Evolutionary conservation across 23 tunicate genomes (phyloP).

Genomic region (Trididemnum nubilum): DNA sequence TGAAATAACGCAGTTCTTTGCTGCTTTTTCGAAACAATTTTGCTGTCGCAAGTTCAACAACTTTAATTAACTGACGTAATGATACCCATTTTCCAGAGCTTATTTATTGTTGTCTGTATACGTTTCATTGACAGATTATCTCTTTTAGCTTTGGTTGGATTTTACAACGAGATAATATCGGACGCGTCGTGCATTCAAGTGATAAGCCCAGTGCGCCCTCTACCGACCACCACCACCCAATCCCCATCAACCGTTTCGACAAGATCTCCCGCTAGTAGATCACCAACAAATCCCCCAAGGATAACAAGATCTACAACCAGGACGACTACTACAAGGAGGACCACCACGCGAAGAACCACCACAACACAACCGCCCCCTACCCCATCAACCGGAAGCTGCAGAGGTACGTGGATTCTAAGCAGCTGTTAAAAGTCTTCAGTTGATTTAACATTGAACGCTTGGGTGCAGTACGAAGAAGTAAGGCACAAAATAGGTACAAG

Average conservation of each 20-base stretch:
- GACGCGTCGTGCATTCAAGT: constrained; percentile 60
- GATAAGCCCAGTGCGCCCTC: constrained; percentile 45
- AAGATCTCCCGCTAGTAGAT: background rate
- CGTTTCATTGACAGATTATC: too few species aligned
- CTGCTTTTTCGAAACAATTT: too few species aligned
- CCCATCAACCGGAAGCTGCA: background rate
- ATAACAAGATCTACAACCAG: constrained; percentile 13
- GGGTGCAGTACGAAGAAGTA: too few species aligned
- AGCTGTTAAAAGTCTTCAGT: too few species aligned
- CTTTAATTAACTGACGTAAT: too few species aligned
- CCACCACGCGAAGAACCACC: constrained; percentile 10
- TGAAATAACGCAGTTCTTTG: too few species aligned
- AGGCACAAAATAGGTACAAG: too few species aligned
- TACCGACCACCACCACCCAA: constrained; percentile 39
- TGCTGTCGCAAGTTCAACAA: too few species aligned
- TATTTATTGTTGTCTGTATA: too few species aligned
- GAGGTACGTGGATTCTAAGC: too few species aligned
- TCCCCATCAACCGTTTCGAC: constrained; percentile 7
- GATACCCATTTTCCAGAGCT: too few species aligned
- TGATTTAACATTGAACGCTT: too few species aligned
- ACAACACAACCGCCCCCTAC: constrained; percentile 15
- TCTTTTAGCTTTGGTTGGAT: constrained; percentile 55
- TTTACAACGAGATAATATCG: constrained; percentile 27
- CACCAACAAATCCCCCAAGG: constrained; percentile 15
- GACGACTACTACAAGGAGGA: constrained; percentile 18